These are phyloP conservation scores for Drosophila paucipuncta DNA, from an alignment of 2,888 invertebrate genomes.

Conservation along the genomic window DNA sequence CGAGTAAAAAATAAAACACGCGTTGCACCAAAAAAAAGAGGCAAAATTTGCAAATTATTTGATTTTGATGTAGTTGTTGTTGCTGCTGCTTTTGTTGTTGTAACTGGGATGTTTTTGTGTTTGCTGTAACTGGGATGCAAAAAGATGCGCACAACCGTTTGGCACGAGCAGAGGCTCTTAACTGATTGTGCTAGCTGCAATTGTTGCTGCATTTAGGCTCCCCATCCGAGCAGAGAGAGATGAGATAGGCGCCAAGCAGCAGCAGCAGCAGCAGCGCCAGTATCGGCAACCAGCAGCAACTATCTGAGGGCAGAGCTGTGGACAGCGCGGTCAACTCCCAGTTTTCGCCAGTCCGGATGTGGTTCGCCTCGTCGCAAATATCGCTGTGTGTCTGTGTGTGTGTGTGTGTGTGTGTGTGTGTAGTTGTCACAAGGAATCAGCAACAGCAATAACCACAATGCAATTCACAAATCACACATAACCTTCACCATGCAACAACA, in stretches of 20 bases:
- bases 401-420: constrained; percentile 5
- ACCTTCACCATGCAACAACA: constrained; percentile 30
- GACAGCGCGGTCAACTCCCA: constrained; percentile 48
- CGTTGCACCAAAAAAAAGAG: constrained; percentile 6
- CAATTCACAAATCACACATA: constrained; percentile 25
- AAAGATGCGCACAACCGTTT: constrained; percentile 80
- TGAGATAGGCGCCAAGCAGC: constrained; percentile 44
- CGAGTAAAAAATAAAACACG: constrained; percentile 3
- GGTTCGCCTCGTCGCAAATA: constrained; percentile 57
- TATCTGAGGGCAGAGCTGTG: constrained; percentile 21
- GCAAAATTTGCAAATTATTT: constrained; percentile 7
- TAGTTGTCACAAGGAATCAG: constrained; percentile 32
- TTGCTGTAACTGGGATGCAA: constrained; percentile 9
- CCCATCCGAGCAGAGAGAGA: constrained; percentile 45
- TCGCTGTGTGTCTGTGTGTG: constrained; percentile 11
- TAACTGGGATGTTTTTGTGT: constrained; percentile 3
- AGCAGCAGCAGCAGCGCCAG: constrained; percentile 26
- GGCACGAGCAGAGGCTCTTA: constrained; percentile 83
- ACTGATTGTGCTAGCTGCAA: constrained; percentile 79
- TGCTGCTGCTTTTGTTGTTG: constrained; percentile 2
- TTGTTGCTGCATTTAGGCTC: constrained; percentile 81
- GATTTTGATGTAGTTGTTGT: constrained; percentile 8
- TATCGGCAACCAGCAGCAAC: constrained; percentile 14
- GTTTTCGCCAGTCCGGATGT: constrained; percentile 51
- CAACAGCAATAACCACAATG: constrained; percentile 19